A percentile compares a stretch with the other conserved stretches of the same genome.
phyloP scores from a whole-genome alignment of 2,888 invertebrate genomes.

The Hecatera dysodea region DNA sequence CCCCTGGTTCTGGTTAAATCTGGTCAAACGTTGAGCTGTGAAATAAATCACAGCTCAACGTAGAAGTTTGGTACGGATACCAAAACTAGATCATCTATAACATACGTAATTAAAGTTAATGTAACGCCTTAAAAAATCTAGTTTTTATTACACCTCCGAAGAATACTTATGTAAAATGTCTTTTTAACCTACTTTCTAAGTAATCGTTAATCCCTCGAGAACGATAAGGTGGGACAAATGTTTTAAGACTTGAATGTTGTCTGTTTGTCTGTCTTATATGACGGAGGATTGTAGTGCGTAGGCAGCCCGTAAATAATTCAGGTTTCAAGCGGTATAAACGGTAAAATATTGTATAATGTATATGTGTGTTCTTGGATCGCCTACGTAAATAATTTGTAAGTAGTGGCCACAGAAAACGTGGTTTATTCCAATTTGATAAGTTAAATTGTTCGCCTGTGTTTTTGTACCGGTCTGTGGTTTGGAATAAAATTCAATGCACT shows the following conservation, averaged over 20 bases:
- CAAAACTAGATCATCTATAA: too few species aligned
- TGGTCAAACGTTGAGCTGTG: too few species aligned
- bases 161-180: not conserved
- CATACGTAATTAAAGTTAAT: too few species aligned
- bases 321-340: slow-evolving; percentile 35
- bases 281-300: slow-evolving; percentile 43
- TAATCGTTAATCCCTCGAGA: slow-evolving; percentile 9
- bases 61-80: too few species aligned
- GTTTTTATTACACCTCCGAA: not conserved
- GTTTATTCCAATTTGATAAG: slow-evolving; percentile 6
- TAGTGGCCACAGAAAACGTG: not conserved
- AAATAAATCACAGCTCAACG: too few species aligned
- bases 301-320: slow-evolving; percentile 57
- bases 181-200: not conserved
- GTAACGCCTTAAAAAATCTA: not conserved
- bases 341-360: slow-evolving; percentile 20
- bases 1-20: too few species aligned
- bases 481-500: not conserved
- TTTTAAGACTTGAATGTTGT: slow-evolving; percentile 24
- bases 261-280: slow-evolving; percentile 43
- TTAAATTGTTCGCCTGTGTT: not conserved
- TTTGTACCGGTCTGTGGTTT: not conserved
- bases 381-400: slow-evolving; percentile 17
- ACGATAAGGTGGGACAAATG: slow-evolving; percentile 6
- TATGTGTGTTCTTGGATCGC: not conserved